These are phyloP conservation scores for Epinephelus malabaricus DNA, from an alignment of 2,797 vertebrate species.

Conservation along the genomic window DNA sequence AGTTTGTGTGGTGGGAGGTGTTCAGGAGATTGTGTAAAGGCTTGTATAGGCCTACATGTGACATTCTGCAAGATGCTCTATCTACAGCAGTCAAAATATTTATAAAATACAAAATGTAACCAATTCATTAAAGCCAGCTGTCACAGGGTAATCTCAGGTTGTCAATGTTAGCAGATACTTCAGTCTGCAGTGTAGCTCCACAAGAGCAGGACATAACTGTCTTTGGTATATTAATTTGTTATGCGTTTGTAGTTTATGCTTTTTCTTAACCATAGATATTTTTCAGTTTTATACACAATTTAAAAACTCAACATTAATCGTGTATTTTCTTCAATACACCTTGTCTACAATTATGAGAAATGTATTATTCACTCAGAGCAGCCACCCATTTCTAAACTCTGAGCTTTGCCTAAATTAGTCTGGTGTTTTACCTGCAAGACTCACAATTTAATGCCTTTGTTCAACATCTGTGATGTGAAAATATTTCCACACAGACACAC, in stretches of 20 bases:
- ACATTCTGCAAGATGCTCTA: not conserved
- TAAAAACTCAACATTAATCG: not conserved
- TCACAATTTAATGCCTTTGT: not conserved
- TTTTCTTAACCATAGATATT: not conserved
- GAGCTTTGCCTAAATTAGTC: too few species aligned
- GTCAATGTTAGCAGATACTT: not conserved
- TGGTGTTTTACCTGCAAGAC: not conserved
- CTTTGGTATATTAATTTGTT: not conserved
- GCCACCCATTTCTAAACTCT: not conserved
- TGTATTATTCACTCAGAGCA: not conserved
- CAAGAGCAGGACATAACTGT: not conserved
- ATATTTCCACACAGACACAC: not conserved
- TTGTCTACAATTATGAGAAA: not conserved
- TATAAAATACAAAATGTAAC: not conserved
- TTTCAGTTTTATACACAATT: not conserved
- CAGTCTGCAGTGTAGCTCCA: not conserved
- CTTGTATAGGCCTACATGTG: not conserved
- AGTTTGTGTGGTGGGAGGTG: not conserved
- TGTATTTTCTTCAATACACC: not conserved
- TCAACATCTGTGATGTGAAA: not conserved
- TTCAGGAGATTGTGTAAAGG: not conserved
- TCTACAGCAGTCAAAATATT: not conserved
- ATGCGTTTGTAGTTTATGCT: not conserved
- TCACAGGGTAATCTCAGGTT: not conserved
- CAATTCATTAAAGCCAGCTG: not conserved